Evolutionary conservation across 2,113 vertebrate genomes (phyloP), one percentile per base, ranked within the genome.

Genomic region (Pangasianodon gigas): DNA sequence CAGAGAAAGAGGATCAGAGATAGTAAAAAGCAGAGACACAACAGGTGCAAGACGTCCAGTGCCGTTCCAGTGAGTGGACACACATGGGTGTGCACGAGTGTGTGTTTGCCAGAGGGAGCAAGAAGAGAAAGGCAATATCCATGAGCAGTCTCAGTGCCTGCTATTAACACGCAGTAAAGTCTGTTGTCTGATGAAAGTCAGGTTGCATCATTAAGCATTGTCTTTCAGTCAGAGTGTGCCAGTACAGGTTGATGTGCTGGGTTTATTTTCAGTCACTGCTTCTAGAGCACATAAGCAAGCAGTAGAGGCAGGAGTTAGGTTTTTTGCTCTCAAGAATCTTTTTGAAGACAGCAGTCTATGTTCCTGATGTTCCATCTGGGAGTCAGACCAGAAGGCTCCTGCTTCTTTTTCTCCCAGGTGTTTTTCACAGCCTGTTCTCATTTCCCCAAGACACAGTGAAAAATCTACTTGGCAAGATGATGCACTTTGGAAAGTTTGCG

Each of bases 1-100:
- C 82, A 82, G 58, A 93, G 84, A 93, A 91, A 93, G 67, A 69
- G 81, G 81, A 91, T 86, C 81, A 41, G 71, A 87, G 81, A 19
- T 82, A 89, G 88, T 89, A 89, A 89, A 90, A 75, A 83, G 86
- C 71, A 87, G 93, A 85, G 62, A 87, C 87, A 88, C 67, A 86
- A 48, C 88, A 93, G 89, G 87, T 90, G 87, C 86, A 69, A 67
- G 41, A 51, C 41, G 46, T 41, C 56, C 46, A n/a, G 56, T 71
- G 84, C 51, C 58, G 77, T 87, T 85, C 46, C 46, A 60, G 56
- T 54, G 18, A 52, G 29, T 56, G 71, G 52, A 93, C 14, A 21
- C 91, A 18, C n/a, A 87, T 74, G 87, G 88, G 48, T 21, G 32
- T 54, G 84, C 14, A 11, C 21, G 19, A 79, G 86, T 52, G 32